Conservation (phyloP, 2,888 invertebrate species). For the Heteromyza rotundicornis region DNA sequence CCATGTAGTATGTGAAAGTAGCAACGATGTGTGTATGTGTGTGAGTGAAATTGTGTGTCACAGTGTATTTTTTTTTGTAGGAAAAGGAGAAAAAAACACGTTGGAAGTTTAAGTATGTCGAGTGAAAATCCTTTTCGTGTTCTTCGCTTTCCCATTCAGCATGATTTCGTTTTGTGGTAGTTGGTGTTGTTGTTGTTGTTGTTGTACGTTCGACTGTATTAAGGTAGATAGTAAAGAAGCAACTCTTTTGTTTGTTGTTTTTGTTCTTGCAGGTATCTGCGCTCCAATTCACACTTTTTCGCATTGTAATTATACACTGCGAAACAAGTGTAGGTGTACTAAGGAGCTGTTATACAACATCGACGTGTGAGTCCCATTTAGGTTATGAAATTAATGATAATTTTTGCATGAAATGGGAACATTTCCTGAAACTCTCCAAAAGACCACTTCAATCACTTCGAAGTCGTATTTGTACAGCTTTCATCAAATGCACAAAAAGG, state of each 20-base stretch:
- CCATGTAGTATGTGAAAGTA: no score
- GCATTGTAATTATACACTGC: conserved; percentile 2
- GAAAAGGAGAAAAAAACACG: conserved; percentile 14
- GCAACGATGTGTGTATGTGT: not conserved
- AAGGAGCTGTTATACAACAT: no score
- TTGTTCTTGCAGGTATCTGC: conserved; percentile 6
- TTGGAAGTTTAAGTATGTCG: conserved; percentile 34
- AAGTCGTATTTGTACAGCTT: no score
- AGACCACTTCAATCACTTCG: no score
- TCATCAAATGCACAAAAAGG: no score
- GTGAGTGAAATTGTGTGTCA: not conserved
- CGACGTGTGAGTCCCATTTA: no score
- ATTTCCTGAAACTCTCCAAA: no score
- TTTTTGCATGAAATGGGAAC: no score
- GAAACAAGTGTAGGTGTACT: not conserved
- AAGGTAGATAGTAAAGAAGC: not conserved
- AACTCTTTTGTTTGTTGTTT: not conserved
- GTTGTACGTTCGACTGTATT: not conserved
- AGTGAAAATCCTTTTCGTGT: conserved; percentile 16
- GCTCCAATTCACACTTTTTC: conserved; percentile 26
- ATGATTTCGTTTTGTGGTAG: not conserved
- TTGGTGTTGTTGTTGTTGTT: not conserved
- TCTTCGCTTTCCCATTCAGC: not conserved
- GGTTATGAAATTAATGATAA: no score
- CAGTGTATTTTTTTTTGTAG: not conserved